Evolutionary conservation across 2,888 invertebrate genomes (phyloP), one percentile per base, ranked within the genome.

Genomic region (Eudasyphora cyanicolor): DNA sequence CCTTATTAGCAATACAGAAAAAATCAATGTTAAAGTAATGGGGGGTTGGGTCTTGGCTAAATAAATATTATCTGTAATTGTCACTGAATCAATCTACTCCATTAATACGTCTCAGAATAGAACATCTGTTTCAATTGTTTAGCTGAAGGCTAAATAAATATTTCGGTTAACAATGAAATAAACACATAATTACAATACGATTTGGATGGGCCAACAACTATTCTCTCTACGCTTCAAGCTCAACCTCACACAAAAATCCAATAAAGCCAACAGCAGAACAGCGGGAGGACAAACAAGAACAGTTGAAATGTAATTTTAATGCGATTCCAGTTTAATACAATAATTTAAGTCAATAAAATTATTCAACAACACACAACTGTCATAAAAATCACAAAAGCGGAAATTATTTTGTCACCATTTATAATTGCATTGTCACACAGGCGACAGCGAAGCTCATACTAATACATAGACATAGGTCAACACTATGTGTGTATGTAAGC

Each of bases 401-500:
- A 90, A 90, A 90, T 90, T 90, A 90, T 90, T 90, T 90, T 90
- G 90, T 90, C 90, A 90, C 90, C 90, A 90, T 90, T 90, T 89
- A 90, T 90, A 90, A 90, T 90, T 90, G 90, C 89, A 90, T 90
- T 90, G 90, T 89, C 90, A 90, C 88, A 88, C 86, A 84, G 77
- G 78, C 73, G 77, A 79, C 84, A 81, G 87, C 32, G 69, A 76
- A 49, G 45, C 12, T 7, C 24, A 49, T 21, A 79, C 70, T 67
- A 51, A 45, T 21, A 70, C 38, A 29, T 17, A 70, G 24, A 51
- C 70, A 79, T 60, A 71, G n/a, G 78, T 79, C 35, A 69, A 38
- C 12, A 67, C 67, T 24, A 42, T 10, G n/a, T n/a, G n/a, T n/a
- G n/a, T n/a, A n/a, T 64, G 32, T 21, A 24, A 85, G 80, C 71